These are phyloP conservation scores for Leucozona laternaria DNA, from an alignment of 2,888 invertebrate species.

Conservation along the genomic window DNA sequence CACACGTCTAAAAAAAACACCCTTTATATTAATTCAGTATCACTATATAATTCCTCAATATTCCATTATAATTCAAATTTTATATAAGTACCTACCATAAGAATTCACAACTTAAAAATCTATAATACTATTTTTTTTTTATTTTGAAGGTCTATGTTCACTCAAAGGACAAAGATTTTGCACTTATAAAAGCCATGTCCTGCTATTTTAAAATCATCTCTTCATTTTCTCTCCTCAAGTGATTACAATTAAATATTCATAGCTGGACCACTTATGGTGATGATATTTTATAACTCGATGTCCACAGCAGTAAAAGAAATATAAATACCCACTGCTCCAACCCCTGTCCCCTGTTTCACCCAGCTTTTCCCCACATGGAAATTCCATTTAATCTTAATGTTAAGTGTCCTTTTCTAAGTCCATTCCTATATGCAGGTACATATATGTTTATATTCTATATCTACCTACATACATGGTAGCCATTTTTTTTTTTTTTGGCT, in stretches of 20 bases:
- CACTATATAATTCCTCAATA: too few species aligned
- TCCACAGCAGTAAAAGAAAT: neutral
- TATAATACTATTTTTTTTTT: too few species aligned
- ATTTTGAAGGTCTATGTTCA: neutral
- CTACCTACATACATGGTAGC: neutral
- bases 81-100: too few species aligned
- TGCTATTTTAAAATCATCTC: neutral
- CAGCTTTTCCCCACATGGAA: slow-evolving; percentile 17
- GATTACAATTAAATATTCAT: slow-evolving; percentile 54
- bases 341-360: neutral
- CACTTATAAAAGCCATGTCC: neutral
- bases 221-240: slow-evolving; percentile 6
- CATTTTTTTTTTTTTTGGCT: slow-evolving; percentile 43
- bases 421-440: too few species aligned
- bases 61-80: too few species aligned
- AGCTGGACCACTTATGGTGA: slow-evolving; percentile 52
- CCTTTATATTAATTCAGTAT: too few species aligned
- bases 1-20: too few species aligned
- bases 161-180: neutral
- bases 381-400: slow-evolving; percentile 54
- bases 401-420: slow-evolving; percentile 50
- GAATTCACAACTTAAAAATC: too few species aligned
- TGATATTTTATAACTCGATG: slow-evolving; percentile 42
- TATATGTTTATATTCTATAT: too few species aligned
- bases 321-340: neutral